Evolutionary conservation across 2,888 invertebrate species (phyloP).

Genomic region (Gnatocerus cornutus): DNA sequence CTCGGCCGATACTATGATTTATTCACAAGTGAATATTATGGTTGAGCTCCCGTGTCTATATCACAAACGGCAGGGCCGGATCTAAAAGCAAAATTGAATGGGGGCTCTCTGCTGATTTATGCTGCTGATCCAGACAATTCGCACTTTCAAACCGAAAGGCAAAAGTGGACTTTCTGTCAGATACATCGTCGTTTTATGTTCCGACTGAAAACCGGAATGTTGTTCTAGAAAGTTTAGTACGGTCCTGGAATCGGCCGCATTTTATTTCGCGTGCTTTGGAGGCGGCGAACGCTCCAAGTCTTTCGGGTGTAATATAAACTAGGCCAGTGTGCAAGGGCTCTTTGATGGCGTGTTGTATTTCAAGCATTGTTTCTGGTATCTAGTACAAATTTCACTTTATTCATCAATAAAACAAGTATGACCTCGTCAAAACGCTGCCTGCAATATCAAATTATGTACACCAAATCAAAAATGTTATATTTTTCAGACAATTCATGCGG

Average conservation of each 20-base stretch:
- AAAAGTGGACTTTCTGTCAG: background rate
- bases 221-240: slow-evolving; percentile 17
- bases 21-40: slow-evolving; percentile 47
- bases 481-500: too few relatives aligned
- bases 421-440: too few relatives aligned
- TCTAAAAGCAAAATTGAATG: background rate
- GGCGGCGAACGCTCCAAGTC: slow-evolving; percentile 30
- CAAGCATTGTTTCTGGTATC: slow-evolving; percentile 42
- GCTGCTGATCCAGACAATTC: slow-evolving; percentile 11
- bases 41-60: slow-evolving; percentile 19
- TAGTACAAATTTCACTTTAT: slow-evolving; percentile 24
- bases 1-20: slow-evolving; percentile 50
- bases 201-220: background rate
- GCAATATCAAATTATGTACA: too few relatives aligned
- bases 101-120: slow-evolving; percentile 6
- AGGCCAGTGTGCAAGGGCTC: slow-evolving; percentile 40
- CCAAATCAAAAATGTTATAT: too few relatives aligned
- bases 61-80: slow-evolving; percentile 21
- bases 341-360: slow-evolving; percentile 38
- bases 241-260: slow-evolving; percentile 34
- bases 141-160: slow-evolving; percentile 10
- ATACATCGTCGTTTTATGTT: background rate
- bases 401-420: too few relatives aligned
- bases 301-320: slow-evolving; percentile 46
- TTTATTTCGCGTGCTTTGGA: slow-evolving; percentile 34